phyloP scores from a whole-genome alignment of 2,797 vertebrate species.

The Acrossocheilus wenchowensis region DNA sequence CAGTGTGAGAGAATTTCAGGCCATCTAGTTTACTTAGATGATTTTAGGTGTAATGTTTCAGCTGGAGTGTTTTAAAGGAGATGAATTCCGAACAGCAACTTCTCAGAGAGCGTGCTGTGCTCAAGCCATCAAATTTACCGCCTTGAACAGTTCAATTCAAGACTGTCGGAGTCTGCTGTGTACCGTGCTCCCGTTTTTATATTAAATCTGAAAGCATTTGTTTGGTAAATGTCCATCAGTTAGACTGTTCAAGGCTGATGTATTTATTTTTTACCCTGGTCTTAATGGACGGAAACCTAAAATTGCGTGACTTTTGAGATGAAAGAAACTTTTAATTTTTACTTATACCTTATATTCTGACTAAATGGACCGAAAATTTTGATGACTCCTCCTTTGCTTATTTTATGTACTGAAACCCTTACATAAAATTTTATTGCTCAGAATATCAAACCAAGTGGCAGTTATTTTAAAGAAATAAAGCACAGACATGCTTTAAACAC shows the following conservation, averaged over 20 bases:
- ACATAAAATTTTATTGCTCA: background rate
- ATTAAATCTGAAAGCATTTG: background rate
- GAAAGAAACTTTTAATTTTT: background rate
- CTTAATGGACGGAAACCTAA: background rate
- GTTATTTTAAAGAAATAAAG: background rate
- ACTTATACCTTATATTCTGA: background rate
- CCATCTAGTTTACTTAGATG: background rate
- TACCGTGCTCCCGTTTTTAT: background rate
- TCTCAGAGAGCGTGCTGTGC: background rate
- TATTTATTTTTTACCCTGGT: background rate
- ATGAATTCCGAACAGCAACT: background rate
- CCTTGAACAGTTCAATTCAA: background rate
- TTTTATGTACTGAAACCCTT: background rate
- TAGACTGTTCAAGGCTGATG: background rate
- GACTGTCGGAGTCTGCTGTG: background rate
- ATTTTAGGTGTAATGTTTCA: slow-evolving; percentile 6
- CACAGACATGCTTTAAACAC: background rate
- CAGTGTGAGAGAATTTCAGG: background rate
- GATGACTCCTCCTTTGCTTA: background rate
- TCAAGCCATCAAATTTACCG: background rate
- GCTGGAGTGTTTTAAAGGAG: background rate
- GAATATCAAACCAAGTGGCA: background rate
- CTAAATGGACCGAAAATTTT: background rate
- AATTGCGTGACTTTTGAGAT: background rate
- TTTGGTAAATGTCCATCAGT: background rate